Base-by-base conservation (phyloP, 1,140 invertebrate species). In the Caenorhabditis inopinata region DNA sequence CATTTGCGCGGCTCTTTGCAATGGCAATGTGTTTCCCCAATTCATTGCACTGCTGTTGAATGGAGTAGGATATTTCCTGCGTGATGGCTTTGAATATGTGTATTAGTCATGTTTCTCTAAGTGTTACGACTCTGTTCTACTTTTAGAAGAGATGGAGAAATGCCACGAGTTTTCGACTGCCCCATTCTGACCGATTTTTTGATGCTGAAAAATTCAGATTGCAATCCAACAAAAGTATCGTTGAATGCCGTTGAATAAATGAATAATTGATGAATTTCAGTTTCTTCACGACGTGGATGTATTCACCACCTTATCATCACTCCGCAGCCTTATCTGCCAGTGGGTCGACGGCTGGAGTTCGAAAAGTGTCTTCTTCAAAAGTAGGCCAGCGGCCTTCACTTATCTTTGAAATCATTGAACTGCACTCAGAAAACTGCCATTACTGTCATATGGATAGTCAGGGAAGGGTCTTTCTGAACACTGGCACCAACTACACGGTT, bases 241-340 rank as follows among this genome's bases (percentile, higher is more conserved):
- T 38, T 23, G 1, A 12, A 5, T 23, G 4, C 14, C 0, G 0
- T 32, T 16, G 38, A 42, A 7, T 14, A 7, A 14, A 42, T 14
- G 38, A 5, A 14, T n/a, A 29, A 11, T 38, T 14, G 21, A 6
- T 18, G 11, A 9, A 14, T 42, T 68, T 18, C 32, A 68, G 58
- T 68, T 68, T 68, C 32, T 68, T 12, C n/a, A 68, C n/a, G 32
- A 68, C n/a, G 58, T 68, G 11, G 58, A 68, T 9, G 58, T 68
- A 23, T 68, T 68, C 32, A 68, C 58, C 27, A 68, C 58, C 0
- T n/a, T 68, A 5, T 68, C 58, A 21, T 35, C 58, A 21, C 11
- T 68, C 21, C 58, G 58, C 16, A 38, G 32, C 23, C 32, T 68
- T 11, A 38, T 68, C 23, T 68, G 32, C 27, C 58, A 68, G 21